These are phyloP conservation scores for Styela clava DNA, from an alignment of 23 tunicate genomes.

Conservation along the genomic window DNA sequence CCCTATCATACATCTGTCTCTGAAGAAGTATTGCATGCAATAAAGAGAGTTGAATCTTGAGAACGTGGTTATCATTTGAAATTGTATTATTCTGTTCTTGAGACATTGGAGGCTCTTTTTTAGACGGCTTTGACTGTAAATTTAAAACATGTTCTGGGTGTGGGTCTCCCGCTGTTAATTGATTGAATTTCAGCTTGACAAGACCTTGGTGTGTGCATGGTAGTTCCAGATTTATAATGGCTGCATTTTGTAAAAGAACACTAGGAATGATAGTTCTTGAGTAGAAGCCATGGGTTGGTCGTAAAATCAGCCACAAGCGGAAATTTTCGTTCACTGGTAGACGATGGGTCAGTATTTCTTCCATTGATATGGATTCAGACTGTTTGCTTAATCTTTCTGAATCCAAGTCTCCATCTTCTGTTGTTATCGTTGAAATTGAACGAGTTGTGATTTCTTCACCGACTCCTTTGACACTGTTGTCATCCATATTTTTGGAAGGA, in stretches of 20 bases:
- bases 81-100: neutral
- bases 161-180: neutral
- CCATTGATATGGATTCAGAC: neutral
- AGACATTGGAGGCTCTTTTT: neutral
- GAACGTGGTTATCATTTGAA: neutral
- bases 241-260: constrained; percentile 29
- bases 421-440: neutral
- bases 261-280: constrained; percentile 16
- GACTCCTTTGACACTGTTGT: neutral
- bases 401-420: neutral
- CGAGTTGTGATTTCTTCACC: neutral
- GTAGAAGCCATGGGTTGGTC: neutral
- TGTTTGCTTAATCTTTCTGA: constrained; percentile 1
- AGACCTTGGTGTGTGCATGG: constrained; percentile 40
- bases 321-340: constrained; percentile 25
- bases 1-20: neutral
- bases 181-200: constrained; percentile 35
- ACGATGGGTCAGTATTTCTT: neutral
- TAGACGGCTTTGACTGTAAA: neutral
- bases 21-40: constrained; percentile 20
- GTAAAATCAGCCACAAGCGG: constrained; percentile 58
- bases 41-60: constrained; percentile 36
- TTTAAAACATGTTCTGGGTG: neutral
- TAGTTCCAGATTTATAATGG: constrained; percentile 38
- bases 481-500: neutral